Base-by-base conservation (phyloP, 2,797 vertebrate species). In the Poeciliopsis paucimaculata region DNA sequence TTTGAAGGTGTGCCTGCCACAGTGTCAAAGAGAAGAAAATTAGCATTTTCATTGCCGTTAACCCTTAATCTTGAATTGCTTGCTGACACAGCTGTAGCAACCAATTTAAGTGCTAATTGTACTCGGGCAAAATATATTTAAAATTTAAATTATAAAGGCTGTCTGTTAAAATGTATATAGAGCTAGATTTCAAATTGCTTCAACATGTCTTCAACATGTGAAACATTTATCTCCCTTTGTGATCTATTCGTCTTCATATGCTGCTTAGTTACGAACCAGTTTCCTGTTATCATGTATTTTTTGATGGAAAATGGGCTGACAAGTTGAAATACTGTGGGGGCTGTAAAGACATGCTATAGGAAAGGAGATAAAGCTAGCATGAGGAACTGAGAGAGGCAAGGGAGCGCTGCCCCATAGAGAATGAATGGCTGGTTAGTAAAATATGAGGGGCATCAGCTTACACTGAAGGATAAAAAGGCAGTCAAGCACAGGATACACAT, bases 381-480 rank as follows among this genome's bases (percentile, higher is more conserved):
- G 76, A 64, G 78, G 57, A 0, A 47, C 77, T 39, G 57, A 80
- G 47, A 47, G 81, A 77, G 57, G 77, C 55, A 76, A 34, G 71
- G 76, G 45, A 62, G 46, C 78, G 64, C 87, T 84, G 86, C 83
- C 82, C 89, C 79, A 34, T 74, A 55, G 90, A 91, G 88, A 92
- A 91, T 87, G 91, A 94, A 92, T 94, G 91, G 88, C 77, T 91
- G 88, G 57, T 90, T 91, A 93, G 91, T 93, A 91, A 93, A 90
- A 91, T 91, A 94, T 92, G 91, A 94, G 91, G 88, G 84, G 94
- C 90, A 91, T 95, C 91, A 80, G 80, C 87, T 94, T 93, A 90
- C 94, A 89, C 87, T 84, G 82, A 92, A 89, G 91, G 90, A 93
- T 92, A 91, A 90, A 91, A 86, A 93, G 84, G 82, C 91, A 92